Evolutionary conservation across 2,113 vertebrate species (phyloP).

Genomic region (Tachuris rubrigastra): DNA sequence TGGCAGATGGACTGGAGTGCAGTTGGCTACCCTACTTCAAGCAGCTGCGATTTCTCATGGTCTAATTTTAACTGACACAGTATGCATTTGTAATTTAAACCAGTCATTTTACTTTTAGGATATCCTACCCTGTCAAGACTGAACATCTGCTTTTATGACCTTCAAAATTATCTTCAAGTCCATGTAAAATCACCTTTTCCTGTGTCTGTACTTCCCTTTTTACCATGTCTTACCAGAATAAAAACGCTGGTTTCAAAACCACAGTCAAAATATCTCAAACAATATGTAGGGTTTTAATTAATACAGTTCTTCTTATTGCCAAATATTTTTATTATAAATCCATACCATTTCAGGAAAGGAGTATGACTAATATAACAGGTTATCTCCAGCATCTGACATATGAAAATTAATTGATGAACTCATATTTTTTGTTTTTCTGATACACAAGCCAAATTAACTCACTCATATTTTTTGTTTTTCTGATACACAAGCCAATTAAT

Average conservation of each 20-base stretch:
- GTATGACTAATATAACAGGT: not conserved
- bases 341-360: not conserved
- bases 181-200: not conserved
- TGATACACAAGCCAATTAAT: not conserved
- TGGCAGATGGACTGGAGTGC: not conserved
- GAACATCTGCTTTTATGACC: conserved; percentile 20
- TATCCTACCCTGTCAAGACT: not conserved
- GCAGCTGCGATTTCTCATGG: not conserved
- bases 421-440: not conserved
- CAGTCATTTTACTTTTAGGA: conserved; percentile 35
- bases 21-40: conserved; percentile 2
- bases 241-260: not conserved
- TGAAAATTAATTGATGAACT: not conserved
- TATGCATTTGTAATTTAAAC: conserved; percentile 34
- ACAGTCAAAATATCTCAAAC: not conserved
- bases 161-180: not conserved
- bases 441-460: not conserved
- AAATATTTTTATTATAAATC: not conserved
- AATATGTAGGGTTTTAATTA: not conserved
- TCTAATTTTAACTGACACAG: conserved; percentile 53
- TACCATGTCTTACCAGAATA: not conserved
- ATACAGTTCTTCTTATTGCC: not conserved
- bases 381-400: not conserved
- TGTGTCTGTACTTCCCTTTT: not conserved
- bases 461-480: not conserved